Conservation (phyloP, 2,888 invertebrate species). For the Phyllotreta striolata region DNA sequence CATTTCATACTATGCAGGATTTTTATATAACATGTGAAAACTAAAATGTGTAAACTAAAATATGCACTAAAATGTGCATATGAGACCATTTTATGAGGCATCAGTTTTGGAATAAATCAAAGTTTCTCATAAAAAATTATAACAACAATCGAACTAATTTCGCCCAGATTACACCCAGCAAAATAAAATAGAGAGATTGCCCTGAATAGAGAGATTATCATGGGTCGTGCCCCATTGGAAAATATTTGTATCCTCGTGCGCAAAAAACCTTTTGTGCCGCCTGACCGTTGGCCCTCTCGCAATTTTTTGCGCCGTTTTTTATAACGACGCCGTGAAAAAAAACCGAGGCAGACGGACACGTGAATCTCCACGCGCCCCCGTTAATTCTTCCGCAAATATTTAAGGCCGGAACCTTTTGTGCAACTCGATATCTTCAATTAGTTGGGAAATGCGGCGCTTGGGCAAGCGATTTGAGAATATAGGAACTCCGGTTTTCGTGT, state of each 20-base stretch:
- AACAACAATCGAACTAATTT: constrained; percentile 25
- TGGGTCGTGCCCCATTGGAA: constrained; percentile 51
- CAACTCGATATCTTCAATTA: constrained; percentile 25
- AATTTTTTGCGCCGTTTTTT: constrained; percentile 51
- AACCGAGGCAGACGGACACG: constrained; percentile 26
- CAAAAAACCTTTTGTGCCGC: constrained; percentile 51
- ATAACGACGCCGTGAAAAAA: constrained; percentile 38
- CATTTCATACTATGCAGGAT: no score
- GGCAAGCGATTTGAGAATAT: no score
- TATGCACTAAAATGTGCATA: no score
- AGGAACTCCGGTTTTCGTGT: no score
- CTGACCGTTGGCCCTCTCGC: constrained; percentile 56
- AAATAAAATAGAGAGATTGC: constrained; percentile 34
- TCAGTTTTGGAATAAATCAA: no score
- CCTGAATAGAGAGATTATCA: constrained; percentile 52
- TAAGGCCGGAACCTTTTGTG: constrained; percentile 37
- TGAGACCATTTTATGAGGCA: no score
- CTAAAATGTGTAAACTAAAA: no score
- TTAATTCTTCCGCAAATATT: constrained; percentile 45
- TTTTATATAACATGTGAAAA: no score
- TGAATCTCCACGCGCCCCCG: constrained; percentile 42
- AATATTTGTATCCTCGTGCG: constrained; percentile 54
- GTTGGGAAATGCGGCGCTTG: constrained; percentile 1
- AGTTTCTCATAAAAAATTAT: background rate
- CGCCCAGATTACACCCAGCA: constrained; percentile 43